Conservation (phyloP, 2,113 vertebrate genomes). For the Anhinga anhinga region DNA sequence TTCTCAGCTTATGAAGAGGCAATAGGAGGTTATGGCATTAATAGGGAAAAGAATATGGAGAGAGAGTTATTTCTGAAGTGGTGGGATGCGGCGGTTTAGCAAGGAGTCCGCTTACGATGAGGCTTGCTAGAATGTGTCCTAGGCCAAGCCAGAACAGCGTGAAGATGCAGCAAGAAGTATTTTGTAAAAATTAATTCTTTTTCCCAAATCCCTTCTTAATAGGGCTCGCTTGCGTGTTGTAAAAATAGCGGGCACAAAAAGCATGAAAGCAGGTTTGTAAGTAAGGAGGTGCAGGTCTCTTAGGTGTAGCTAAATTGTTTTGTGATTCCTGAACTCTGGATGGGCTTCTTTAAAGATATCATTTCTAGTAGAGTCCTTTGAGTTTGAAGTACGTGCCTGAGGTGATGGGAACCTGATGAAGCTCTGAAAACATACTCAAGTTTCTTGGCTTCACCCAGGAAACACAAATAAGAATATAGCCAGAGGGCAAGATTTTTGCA, state of each 20-base stretch:
- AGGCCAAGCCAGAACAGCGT: background rate
- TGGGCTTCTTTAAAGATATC: background rate
- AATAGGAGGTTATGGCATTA: background rate
- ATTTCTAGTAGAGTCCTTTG: background rate
- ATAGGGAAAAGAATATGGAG: background rate
- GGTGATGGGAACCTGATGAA: background rate
- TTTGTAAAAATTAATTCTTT: background rate
- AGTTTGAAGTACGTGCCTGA: background rate
- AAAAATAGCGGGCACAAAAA: background rate
- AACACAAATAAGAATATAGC: background rate
- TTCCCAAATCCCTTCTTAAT: background rate
- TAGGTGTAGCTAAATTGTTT: background rate
- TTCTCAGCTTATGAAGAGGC: background rate
- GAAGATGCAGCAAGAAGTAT: background rate
- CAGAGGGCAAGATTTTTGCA: background rate
- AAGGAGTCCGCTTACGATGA: background rate
- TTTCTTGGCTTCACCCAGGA: constrained; percentile 11
- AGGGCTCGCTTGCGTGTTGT: background rate
- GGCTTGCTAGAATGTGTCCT: background rate
- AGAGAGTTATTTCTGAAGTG: background rate
- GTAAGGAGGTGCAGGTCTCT: background rate
- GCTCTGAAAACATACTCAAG: background rate
- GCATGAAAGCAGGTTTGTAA: background rate
- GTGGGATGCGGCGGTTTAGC: background rate
- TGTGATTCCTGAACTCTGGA: background rate